These are phyloP conservation scores for Polydesmus complanatus DNA, from an alignment of 2,888 invertebrate genomes.

Conservation along the genomic window DNA sequence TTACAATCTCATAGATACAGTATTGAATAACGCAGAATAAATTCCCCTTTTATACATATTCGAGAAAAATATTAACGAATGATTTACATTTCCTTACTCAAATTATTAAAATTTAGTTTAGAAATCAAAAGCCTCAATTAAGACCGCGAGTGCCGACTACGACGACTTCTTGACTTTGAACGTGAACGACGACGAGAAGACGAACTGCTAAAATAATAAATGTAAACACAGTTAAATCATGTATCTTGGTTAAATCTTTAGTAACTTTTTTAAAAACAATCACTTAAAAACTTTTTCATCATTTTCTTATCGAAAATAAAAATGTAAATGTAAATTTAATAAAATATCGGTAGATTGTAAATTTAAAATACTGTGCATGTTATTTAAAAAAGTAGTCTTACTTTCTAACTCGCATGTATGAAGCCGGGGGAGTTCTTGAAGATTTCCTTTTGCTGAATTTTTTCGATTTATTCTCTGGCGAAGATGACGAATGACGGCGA, in stretches of 20 bases:
- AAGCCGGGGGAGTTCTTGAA: neutral
- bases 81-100: no score
- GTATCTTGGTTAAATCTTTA: no score
- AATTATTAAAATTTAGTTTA: no score
- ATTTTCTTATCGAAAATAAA: no score
- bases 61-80: no score
- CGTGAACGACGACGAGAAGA: neutral
- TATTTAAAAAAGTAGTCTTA: no score
- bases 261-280: neutral
- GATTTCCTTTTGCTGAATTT: neutral
- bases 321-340: no score
- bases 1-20: no score
- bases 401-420: neutral
- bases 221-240: no score
- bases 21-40: no score
- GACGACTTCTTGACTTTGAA: neutral
- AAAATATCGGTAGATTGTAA: neutral
- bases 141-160: neutral
- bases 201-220: neutral
- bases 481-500: neutral
- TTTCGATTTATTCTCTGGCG: neutral
- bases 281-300: no score
- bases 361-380: neutral
- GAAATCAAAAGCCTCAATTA: neutral
- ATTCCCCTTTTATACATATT: no score